Base-by-base conservation (phyloP, 2,797 vertebrate genomes). In the Xenopus petersii region DNA sequence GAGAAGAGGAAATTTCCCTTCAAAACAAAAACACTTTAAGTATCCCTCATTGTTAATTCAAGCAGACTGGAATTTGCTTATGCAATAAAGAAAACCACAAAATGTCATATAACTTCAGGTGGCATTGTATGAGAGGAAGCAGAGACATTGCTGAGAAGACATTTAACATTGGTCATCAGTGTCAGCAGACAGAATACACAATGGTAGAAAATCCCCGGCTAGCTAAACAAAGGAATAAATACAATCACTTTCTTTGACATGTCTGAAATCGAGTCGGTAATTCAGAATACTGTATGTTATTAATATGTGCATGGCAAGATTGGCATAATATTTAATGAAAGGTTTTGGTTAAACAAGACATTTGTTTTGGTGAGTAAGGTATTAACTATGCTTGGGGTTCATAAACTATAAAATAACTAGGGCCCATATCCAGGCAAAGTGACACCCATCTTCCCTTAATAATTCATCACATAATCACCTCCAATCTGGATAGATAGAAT, bases 1-100 rank as follows among this genome's bases (percentile, higher is more conserved):
- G 63, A 79, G 75, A 83, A 75, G 12, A 81, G 80, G 75, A 79
- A 88, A 71, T 51, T 1, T n/a, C 58, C 80, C 73, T 81, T 79
- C 56, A 79, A 79, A 67, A 71, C 46, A 81, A 82, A 51, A 21
- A 21, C 71, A 70, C 60, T 68, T 69, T 71, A 66, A 63, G 79
- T 5, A 73, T 0, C 3, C 42, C 71, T 79, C 0, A 16, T n/a
- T 2, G 5, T 81, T 59, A 82, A 77, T 30, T 12, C 11, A 51
- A 81, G 73, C 76, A 71, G 63, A 80, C 33, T 74, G 59, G 73
- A 79, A 77, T 82, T 84, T 82, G 70, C 73, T 75, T 82, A 80
- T 24, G 73, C 1, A 10, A 11, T 67, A 64, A 74, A 79, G 80
- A 80, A 73, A 55, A 82, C 60, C 60, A 80, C 69, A 4, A 82